These are phyloP conservation scores for Pseudomyrmex flavicornis DNA, from an alignment of 1,140 invertebrate species.

Conservation along the genomic window DNA sequence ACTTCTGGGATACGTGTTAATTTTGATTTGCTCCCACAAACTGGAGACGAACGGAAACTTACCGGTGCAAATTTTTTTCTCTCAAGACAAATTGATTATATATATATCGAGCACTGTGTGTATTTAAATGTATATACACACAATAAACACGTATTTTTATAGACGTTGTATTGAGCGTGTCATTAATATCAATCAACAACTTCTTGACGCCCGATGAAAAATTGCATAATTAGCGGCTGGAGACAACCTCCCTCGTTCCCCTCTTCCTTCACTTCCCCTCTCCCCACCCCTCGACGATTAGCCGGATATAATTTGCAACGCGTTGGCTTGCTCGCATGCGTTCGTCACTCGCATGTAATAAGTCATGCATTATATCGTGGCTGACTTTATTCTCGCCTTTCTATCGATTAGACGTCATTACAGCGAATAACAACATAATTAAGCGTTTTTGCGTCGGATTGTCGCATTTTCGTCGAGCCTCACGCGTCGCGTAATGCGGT, in stretches of 20 bases:
- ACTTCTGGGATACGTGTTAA: background rate
- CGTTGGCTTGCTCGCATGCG: background rate
- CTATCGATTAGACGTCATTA: constrained; percentile 69
- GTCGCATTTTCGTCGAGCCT: constrained; percentile 17
- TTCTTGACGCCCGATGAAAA: background rate
- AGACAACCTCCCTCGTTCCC: no score
- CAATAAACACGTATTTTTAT: background rate
- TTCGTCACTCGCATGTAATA: constrained; percentile 44
- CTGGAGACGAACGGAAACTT: background rate
- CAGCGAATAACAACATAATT: constrained; percentile 67
- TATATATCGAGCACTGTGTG: no score
- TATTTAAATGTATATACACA: background rate
- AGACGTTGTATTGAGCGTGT: background rate
- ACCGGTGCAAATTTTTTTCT: background rate
- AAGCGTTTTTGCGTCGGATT: constrained; percentile 61
- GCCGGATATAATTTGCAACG: constrained; percentile 42
- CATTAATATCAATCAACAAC: constrained; percentile 37
- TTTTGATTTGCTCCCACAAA: background rate
- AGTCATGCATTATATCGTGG: constrained; percentile 43
- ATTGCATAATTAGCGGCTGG: background rate
- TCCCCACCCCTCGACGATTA: constrained; percentile 5
- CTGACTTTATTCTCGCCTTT: constrained; percentile 41
- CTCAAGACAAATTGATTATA: background rate
- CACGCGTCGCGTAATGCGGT: background rate
- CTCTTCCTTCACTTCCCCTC: no score